These are phyloP conservation scores for Sebastes nivosus DNA, from an alignment of 2,797 vertebrate genomes.

Conservation along the genomic window DNA sequence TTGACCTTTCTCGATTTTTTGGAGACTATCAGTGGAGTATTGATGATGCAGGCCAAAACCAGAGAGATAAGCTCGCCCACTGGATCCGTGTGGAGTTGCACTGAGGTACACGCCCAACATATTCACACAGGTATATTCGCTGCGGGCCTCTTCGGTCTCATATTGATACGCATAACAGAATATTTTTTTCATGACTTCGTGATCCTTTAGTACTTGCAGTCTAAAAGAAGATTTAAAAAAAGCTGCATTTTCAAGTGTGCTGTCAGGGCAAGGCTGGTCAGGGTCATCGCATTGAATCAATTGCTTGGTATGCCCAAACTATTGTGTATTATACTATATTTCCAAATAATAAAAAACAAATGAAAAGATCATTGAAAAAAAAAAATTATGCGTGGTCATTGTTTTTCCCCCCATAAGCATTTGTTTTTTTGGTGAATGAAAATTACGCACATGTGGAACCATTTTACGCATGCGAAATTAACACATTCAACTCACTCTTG, in stretches of 20 bases:
- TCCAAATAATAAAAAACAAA: conserved; percentile 71
- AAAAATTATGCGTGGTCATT: conserved; percentile 12
- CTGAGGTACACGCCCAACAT: conserved; percentile 64
- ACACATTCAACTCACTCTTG: not conserved
- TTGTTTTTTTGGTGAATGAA: not conserved
- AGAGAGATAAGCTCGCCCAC: conserved; percentile 73
- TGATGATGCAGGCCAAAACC: conserved; percentile 64
- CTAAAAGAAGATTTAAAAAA: conserved; percentile 17
- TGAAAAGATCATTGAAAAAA: conserved; percentile 52
- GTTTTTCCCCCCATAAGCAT: not conserved
- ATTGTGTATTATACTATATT: conserved; percentile 81
- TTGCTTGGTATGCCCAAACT: conserved; percentile 72
- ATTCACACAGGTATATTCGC: conserved; percentile 59
- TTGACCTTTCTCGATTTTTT: conserved; percentile 27
- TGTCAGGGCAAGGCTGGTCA: conserved; percentile 55
- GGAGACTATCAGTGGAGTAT: conserved; percentile 45
- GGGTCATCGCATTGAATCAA: conserved; percentile 69
- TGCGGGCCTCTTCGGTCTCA: conserved; percentile 37
- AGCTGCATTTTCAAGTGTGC: conserved; percentile 46
- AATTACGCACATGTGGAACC: not conserved
- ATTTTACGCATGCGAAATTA: conserved; percentile 25
- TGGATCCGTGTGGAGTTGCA: conserved; percentile 59
- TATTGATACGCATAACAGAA: conserved; percentile 37
- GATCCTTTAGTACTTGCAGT: conserved; percentile 48
- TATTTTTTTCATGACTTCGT: conserved; percentile 54